A percentile compares a stretch with the other conserved stretches of the same genome.
Evolutionary conservation across 2,113 vertebrate species (phyloP).

Genomic region (Martes martes): DNA sequence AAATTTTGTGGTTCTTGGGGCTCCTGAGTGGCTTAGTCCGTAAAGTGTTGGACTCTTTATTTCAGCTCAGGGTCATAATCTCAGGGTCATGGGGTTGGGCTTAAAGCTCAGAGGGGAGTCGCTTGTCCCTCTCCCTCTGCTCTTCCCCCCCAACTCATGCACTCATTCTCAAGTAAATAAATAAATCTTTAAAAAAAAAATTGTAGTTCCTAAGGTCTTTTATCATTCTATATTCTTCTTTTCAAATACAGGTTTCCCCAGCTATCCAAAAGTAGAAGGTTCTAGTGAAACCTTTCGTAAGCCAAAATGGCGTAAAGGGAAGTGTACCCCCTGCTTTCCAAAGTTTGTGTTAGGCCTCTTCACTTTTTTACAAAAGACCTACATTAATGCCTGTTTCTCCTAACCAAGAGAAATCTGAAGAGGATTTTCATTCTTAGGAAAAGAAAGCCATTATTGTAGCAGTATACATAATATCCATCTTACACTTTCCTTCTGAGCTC

Average conservation of each 20-base stretch:
- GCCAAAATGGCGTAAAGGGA: neutral
- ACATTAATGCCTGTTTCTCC: neutral
- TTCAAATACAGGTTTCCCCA: neutral
- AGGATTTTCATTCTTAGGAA: neutral
- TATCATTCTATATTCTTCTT: neutral
- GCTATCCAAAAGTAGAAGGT: neutral
- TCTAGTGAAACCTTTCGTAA: neutral
- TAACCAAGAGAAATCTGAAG: neutral
- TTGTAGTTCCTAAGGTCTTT: neutral
- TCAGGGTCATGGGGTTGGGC: neutral
- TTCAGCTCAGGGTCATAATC: neutral
- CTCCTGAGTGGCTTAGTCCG: neutral
- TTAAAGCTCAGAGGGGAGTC: neutral
- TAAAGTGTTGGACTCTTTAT: neutral
- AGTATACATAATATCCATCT: neutral
- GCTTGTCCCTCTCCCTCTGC: neutral
- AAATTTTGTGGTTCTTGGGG: neutral
- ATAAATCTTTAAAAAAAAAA: neutral
- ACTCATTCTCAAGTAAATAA: neutral
- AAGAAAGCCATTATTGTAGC: neutral
- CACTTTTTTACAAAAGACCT: neutral
- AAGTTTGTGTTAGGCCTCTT: neutral
- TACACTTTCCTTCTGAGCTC: neutral
- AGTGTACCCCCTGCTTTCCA: neutral
- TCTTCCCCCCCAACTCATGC: neutral